Conservation (phyloP, 2,797 vertebrate genomes). For the Heteromormyrus szaboi region DNA sequence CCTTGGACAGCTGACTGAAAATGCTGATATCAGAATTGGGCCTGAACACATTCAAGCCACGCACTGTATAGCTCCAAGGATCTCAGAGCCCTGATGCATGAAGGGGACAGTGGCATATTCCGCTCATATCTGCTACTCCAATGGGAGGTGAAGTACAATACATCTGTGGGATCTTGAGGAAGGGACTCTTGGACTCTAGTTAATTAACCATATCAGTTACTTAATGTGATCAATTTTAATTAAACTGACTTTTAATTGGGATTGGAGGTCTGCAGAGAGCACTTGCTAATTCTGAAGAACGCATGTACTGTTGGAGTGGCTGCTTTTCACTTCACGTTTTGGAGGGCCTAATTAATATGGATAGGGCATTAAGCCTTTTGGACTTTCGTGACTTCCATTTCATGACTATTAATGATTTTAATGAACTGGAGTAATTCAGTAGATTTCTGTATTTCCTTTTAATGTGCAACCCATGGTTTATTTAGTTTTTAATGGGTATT, state of each 20-base stretch:
- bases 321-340: conserved; percentile 88
- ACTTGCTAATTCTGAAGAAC: conserved; percentile 75
- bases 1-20: neutral
- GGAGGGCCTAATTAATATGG: conserved; percentile 98
- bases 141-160: conserved; percentile 71
- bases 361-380: conserved; percentile 97
- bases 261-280: conserved; percentile 79
- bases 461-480: conserved; percentile 60
- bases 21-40: neutral
- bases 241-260: conserved; percentile 96
- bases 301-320: conserved; percentile 62
- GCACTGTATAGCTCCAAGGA: neutral
- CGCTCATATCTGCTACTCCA: conserved; percentile 38
- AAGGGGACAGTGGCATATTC: conserved; percentile 47
- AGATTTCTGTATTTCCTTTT: conserved; percentile 26
- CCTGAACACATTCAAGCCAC: neutral
- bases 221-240: conserved; percentile 99
- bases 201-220: conserved; percentile 99
- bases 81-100: conserved; percentile 23
- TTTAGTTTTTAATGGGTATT: conserved; percentile 76
- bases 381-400: conserved; percentile 97
- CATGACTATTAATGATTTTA: conserved; percentile 99
- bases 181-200: conserved; percentile 83
- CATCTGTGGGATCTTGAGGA: conserved; percentile 74
- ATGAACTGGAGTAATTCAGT: conserved; percentile 95